Percentiles rank a stretch among this genome's conserved stretches.
Conservation (phyloP, 2,888 invertebrate genomes). For the Cosmia pyralina region DNA sequence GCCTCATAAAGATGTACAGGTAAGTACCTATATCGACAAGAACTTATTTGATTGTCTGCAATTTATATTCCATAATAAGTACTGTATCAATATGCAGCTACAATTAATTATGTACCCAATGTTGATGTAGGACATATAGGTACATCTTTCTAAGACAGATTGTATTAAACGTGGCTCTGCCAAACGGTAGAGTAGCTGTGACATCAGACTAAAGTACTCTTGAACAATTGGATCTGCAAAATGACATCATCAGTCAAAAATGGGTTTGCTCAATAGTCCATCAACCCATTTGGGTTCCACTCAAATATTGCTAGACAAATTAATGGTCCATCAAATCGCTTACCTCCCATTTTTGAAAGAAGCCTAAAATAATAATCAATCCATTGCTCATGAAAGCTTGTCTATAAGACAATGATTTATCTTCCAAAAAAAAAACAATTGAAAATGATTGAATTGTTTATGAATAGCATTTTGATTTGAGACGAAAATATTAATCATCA, state of each 20-base stretch:
- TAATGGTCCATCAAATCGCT: neutral
- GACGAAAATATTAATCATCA: neutral
- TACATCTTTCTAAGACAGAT: neutral
- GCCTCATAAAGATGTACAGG: neutral
- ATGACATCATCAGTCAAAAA: conserved; percentile 2
- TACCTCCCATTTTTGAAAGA: neutral
- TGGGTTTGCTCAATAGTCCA: neutral
- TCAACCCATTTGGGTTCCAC: neutral
- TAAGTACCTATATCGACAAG: neutral
- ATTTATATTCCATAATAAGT: neutral
- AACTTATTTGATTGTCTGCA: neutral
- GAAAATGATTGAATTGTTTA: neutral
- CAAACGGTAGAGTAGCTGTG: neutral
- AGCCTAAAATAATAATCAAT: conserved; percentile 3
- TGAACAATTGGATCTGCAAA: neutral
- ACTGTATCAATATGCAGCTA: neutral
- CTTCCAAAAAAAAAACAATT: neutral
- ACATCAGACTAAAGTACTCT: neutral
- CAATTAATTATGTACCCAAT: too few species aligned
- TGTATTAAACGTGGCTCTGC: neutral
- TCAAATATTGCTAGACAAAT: neutral
- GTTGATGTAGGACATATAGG: neutral
- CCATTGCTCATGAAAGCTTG: neutral
- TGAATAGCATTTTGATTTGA: neutral
- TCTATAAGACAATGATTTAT: neutral